Evolutionary conservation across 2,113 vertebrate species (phyloP), one percentile per base, ranked within the genome.

Genomic region (Eidolon helvum): DNA sequence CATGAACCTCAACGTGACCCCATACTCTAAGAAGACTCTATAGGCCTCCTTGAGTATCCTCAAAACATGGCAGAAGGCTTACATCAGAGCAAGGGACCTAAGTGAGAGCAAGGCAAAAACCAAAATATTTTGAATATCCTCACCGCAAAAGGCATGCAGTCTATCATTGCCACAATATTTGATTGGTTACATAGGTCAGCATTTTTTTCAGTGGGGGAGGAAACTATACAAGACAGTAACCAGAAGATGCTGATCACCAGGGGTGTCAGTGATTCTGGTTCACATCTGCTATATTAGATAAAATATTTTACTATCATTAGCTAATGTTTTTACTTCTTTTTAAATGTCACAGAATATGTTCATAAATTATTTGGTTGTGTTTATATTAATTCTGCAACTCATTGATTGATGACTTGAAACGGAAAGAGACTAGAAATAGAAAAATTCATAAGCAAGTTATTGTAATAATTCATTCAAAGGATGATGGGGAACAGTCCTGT

Each of bases 391-490:
- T 96, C 65, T 66, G 30, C 43, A 65, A 15, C 18, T 40, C 53
- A 65, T 2, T 90, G 53, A 63, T 48, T 90, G 63, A 87, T 96
- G 38, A 45, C 50, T 87, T 90, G 53, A 59, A 89, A 85, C 57
- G 10, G 43, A 85, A 96, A 84, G 59, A 90, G 19, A 48, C 26
- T 77, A 86, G 69, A 90, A 90, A 5, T 77, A 84, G 69, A 79
- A 40, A 91, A 89, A 96, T 94, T 45, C 80, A 72, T 96, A 79
- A 91, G 26, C n/a, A 96, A 77, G 45, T 94, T 96, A 68, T 89
- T 83, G 48, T 40, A 53, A 85, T 75, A 48, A 82, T 66, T 94
- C 61, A 82, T 75, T 95, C 33, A 77, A 55, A 92, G 53, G 40
- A 87, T 7, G 53, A 24, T 80, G 22, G 86, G 11, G 50, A 43